Evolutionary conservation across 2,113 vertebrate genomes (phyloP).

Genomic region (Dicrurus megarhynchus): DNA sequence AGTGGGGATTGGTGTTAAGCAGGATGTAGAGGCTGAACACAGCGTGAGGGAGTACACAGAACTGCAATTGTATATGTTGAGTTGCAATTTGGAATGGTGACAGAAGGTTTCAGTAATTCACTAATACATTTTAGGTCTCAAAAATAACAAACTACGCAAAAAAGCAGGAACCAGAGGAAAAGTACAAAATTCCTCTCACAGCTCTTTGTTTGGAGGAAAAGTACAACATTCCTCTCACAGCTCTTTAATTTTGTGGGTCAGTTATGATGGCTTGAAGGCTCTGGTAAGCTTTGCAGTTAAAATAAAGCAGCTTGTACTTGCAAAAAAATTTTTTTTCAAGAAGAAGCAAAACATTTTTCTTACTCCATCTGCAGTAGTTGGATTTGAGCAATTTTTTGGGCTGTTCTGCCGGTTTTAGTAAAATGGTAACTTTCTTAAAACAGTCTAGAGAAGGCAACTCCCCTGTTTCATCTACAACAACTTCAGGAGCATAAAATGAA

Average conservation of each 20-base stretch:
- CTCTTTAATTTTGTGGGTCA: neutral
- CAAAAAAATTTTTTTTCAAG: neutral
- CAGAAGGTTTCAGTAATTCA: neutral
- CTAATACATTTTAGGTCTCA: neutral
- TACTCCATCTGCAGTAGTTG: neutral
- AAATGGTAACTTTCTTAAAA: neutral
- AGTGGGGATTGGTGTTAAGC: neutral
- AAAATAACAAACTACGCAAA: neutral
- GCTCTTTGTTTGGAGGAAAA: neutral
- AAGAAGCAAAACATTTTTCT: neutral
- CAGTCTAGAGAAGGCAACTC: neutral
- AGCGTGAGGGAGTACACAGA: neutral
- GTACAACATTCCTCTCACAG: neutral
- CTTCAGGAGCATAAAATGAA: neutral
- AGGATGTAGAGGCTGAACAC: neutral
- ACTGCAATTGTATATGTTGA: neutral
- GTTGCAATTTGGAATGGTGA: neutral
- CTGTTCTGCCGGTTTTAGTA: neutral
- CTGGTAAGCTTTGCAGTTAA: neutral
- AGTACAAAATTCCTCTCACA: neutral
- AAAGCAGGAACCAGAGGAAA: neutral
- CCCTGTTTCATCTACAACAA: neutral
- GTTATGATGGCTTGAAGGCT: neutral
- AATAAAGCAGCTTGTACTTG: neutral
- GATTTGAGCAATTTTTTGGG: neutral